These are phyloP conservation scores for Drosophila buzzatii DNA, from an alignment of 2,888 invertebrate species.

Conservation along the genomic window DNA sequence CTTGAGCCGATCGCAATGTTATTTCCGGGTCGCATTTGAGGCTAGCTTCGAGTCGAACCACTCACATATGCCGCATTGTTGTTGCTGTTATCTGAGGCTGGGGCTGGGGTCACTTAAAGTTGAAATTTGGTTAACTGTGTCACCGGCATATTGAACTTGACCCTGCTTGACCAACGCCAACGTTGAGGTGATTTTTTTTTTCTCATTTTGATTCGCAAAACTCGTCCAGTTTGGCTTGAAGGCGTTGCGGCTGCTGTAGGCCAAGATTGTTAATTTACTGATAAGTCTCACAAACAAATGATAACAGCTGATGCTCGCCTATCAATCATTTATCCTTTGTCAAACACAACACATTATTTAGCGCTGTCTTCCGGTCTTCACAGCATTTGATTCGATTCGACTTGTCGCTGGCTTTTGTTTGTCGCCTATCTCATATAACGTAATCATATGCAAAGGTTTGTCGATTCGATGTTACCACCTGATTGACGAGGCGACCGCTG, in stretches of 20 bases:
- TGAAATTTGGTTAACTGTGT: conserved; percentile 70
- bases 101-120: conserved; percentile 71
- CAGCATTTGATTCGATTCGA: conserved; percentile 19
- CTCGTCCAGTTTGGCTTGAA: conserved; percentile 43
- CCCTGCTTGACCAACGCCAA: conserved; percentile 50
- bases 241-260: conserved; percentile 1
- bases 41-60: conserved; percentile 21
- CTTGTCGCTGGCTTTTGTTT: conserved; percentile 52
- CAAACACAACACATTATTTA: conserved; percentile 47
- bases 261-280: neutral
- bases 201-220: conserved; percentile 11
- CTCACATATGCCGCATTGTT: neutral
- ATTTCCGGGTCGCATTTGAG: conserved; percentile 66
- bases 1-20: conserved; percentile 54
- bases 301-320: conserved; percentile 11
- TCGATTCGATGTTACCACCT: conserved; percentile 36
- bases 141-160: conserved; percentile 79
- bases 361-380: conserved; percentile 64
- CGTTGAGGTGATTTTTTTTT: conserved; percentile 16
- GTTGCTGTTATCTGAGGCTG: conserved; percentile 14
- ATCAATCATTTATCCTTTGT: conserved; percentile 13
- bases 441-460: conserved; percentile 64
- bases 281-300: neutral
- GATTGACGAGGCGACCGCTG: conserved; percentile 8
- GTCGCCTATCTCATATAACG: conserved; percentile 17